Evolutionary conservation across 2,113 vertebrate genomes (phyloP).

Genomic region (Regulus satrapa): DNA sequence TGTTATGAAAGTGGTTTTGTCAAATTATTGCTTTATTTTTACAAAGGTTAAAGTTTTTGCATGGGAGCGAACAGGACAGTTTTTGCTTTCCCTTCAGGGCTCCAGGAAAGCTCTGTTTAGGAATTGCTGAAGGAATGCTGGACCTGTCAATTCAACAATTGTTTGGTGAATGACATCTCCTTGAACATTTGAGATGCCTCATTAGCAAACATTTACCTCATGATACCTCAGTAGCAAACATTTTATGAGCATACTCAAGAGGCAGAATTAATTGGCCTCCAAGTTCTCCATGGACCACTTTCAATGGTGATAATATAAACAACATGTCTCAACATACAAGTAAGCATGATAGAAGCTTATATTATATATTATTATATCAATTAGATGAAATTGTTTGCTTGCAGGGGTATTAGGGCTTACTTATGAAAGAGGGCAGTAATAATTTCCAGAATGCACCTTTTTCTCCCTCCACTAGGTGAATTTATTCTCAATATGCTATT

Average conservation of each 20-base stretch:
- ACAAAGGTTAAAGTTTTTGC: not conserved
- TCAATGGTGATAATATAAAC: not conserved
- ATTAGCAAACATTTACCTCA: not conserved
- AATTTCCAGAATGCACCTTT: not conserved
- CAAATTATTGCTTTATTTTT: not conserved
- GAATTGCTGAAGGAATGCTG: not conserved
- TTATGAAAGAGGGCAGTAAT: not conserved
- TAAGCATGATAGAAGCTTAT: too few relatives aligned
- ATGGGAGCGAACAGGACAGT: not conserved
- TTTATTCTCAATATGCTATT: slow-evolving; percentile 35
- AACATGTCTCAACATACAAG: not conserved
- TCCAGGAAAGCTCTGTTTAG: not conserved
- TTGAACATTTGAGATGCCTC: not conserved
- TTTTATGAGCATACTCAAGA: not conserved
- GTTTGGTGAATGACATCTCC: not conserved
- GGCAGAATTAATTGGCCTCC: not conserved
- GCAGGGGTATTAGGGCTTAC: not conserved
- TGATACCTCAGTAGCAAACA: not conserved
- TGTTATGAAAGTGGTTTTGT: not conserved
- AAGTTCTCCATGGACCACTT: not conserved
- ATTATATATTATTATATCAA: too few relatives aligned
- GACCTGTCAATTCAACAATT: not conserved
- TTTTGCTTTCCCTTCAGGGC: not conserved
- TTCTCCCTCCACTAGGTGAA: not conserved
- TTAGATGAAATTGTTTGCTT: not conserved